Conservation (phyloP, 92 coral and sea anemone species). For the Bergia sp. region DNA sequence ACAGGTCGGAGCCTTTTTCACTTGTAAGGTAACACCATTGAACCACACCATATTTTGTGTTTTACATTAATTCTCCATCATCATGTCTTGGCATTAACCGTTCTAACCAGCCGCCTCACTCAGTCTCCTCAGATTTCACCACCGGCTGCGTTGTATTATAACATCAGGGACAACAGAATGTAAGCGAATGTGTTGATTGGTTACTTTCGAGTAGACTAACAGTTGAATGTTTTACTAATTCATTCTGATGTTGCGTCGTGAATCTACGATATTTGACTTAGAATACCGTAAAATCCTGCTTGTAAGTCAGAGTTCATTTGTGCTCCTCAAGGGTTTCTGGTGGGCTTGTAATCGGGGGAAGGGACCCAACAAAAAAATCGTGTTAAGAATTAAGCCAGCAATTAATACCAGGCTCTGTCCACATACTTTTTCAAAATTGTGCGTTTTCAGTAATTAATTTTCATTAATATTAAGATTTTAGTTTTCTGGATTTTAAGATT, state of each 20-base stretch:
- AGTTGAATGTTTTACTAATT: not conserved
- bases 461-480: no score
- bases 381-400: not conserved
- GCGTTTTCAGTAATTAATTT: no score
- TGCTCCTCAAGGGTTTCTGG: no score
- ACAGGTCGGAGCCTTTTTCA: no score
- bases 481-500: no score
- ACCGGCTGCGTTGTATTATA: conserved; percentile 27
- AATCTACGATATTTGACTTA: not conserved
- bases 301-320: not conserved
- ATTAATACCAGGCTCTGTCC: no score
- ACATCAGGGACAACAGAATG: conserved; percentile 20
- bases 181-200: conserved; percentile 10
- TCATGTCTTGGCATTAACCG: not conserved
- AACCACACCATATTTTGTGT: not conserved
- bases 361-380: not conserved
- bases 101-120: conserved; percentile 24
- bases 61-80: not conserved
- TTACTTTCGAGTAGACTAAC: conserved; percentile 4
- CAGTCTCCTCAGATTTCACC: conserved; percentile 38
- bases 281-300: not conserved
- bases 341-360: not conserved
- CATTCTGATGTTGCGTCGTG: not conserved
- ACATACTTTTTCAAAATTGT: no score
- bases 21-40: no score